These are phyloP conservation scores for Protobothrops mucrosquamatus DNA, from an alignment of 2,113 vertebrate species.

Conservation along the genomic window DNA sequence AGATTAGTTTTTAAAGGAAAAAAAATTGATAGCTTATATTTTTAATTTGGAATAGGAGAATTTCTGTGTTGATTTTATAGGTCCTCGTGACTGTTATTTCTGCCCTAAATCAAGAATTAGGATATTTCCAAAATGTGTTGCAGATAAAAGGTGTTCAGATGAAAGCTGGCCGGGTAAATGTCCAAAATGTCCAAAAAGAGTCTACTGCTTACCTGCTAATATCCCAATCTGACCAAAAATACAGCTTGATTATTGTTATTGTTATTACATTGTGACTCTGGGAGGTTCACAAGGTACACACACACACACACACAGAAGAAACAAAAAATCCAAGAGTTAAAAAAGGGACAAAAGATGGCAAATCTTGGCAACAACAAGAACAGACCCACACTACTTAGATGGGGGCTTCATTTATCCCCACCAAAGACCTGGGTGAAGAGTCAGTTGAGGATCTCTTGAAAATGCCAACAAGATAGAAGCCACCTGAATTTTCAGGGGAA, in stretches of 20 bases:
- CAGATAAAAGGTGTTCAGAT: not conserved
- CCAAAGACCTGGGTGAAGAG: not conserved
- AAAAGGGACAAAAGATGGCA: not conserved
- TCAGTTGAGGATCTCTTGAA: too few relatives aligned
- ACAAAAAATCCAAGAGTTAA: not conserved
- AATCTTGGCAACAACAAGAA: not conserved
- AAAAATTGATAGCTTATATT: not conserved
- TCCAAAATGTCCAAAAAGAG: not conserved
- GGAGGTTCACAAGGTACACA: not conserved
- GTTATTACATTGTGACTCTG: not conserved
- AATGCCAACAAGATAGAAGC: too few relatives aligned
- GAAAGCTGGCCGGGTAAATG: not conserved
- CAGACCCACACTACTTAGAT: not conserved
- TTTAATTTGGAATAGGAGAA: not conserved
- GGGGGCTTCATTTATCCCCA: not conserved
- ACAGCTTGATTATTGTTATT: not conserved
- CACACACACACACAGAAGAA: not conserved
- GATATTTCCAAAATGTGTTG: not conserved
- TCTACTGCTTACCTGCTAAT: not conserved
- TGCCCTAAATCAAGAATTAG: not conserved
- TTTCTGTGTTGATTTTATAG: not conserved
- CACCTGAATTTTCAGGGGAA: too few relatives aligned
- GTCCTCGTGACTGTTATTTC: not conserved
- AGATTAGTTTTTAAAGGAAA: not conserved
- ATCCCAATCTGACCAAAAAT: not conserved